Base-by-base conservation (phyloP, 2,113 vertebrate genomes). In the Actinemys pallida region DNA sequence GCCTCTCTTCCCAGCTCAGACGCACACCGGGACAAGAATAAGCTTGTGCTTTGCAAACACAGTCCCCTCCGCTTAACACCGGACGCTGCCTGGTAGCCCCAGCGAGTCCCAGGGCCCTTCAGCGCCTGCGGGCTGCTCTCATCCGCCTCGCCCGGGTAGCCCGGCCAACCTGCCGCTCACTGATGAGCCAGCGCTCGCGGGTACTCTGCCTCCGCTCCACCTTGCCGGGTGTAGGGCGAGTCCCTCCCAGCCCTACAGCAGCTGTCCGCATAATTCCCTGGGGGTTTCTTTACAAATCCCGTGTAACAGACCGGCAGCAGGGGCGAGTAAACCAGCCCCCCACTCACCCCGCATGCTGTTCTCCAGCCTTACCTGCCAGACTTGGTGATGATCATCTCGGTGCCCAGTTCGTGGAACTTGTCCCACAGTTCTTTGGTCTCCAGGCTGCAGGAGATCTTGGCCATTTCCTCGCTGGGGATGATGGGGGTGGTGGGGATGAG, bases 351-450 rank as follows among this genome's bases (percentile, higher is more conserved):
- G 24, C 10, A 3, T 1, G 29, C 59, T 1, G 17, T 50, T 59
- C 6, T n/a, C 45, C 81, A 31, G 49, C 8, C 93, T 97, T 97
- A 99, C 99, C 99, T 99, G 88, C 99, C 99, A 1, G 99, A 99
- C 97, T 99, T 99, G 90, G 99, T 99, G 97, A 99, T 99, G 98
- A 99, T 99, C 99, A 99, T 99, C 97, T 99, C 99, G 1, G 99
- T 99, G 45, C 99, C 99, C 90, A 99, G 98, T 1, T 99, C 99
- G 54, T 99, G 99, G 79, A 99, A 99, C 83, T 99, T 99, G 97
- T 99, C 99, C 99, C 99, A 99, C 81, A 99, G 99, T 84, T 99
- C 99, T 94, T 99, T 99, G 93, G 99, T 99, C 97, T 99, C 99
- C 94, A 99, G 97, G 95, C 98, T 99, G 99, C 99, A 99, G 79